Evolutionary conservation across 2,888 invertebrate genomes (phyloP), one percentile per base, ranked within the genome.

Genomic region (Diabrotica balteata): DNA sequence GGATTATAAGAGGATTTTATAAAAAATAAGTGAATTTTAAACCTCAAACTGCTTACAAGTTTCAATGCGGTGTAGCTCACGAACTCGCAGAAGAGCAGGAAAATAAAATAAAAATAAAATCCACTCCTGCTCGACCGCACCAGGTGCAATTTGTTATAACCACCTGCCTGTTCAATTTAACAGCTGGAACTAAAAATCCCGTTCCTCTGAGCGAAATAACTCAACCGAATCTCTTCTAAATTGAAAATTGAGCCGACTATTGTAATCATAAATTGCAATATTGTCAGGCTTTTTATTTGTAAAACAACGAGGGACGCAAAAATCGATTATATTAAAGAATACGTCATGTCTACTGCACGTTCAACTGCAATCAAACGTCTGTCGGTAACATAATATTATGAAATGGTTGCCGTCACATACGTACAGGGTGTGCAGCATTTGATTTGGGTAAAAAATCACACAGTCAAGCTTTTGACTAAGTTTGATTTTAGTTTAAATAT

Each of bases 151-250:
- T 59, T 58, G 59, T 64, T 64, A 59, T 64, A 64, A 64, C 64
- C 64, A 64, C 64, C 64, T 59, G 64, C 57, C 63, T 32, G 63
- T 64, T 58, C 58, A 64, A 64, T 64, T 64, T 64, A 64, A 64
- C 64, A 64, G 64, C 64, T 64, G 64, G 46, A 64, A 64, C 58
- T 58, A 52, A 64, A 64, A 64, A 64, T 64, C 64, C 64, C 64
- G 64, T 64, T 59, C 58, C 44, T 59, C 8, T 32, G 59, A 58
- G 58, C 51, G 52, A 52, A 58, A 64, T 64, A 64, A 64, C 46
- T 64, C 64, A 42, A 64, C 52, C 64, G 64, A 58, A 64, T 58
- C 64, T 64, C 64, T 64, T 64, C 45, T 58, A 64, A 58, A 64
- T 64, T 64, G 64, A 52, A 64, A 64, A 64, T 52, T 45, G 64